These are phyloP conservation scores for Myodes glareolus DNA, from an alignment of 2,113 vertebrate genomes.

Conservation along the genomic window DNA sequence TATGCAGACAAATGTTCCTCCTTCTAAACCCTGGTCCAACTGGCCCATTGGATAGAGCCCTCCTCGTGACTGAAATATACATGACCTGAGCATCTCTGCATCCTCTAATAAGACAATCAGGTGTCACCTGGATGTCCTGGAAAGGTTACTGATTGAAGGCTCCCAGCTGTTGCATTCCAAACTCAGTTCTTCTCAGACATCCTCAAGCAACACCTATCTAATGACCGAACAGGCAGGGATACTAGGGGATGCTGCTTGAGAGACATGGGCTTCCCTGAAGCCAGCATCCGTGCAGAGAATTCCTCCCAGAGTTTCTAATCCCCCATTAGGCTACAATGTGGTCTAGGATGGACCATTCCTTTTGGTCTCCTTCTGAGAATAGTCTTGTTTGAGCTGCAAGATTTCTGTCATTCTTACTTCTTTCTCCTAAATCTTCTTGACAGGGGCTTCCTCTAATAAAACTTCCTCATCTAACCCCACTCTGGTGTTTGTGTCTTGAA, in stretches of 20 bases:
- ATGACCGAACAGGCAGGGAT: neutral
- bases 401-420: neutral
- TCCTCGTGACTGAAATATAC: neutral
- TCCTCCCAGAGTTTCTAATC: rapidly evolving
- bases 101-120: neutral
- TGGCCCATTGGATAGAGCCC: neutral
- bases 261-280: rapidly evolving
- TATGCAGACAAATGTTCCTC: neutral
- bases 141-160: neutral
- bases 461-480: neutral
- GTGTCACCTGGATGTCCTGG: neutral
- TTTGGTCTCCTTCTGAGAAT: neutral
- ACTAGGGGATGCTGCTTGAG: neutral
- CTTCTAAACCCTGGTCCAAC: neutral
- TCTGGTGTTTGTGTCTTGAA: neutral
- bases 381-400: neutral
- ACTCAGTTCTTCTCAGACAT: neutral
- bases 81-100: neutral
- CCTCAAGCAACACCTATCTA: neutral
- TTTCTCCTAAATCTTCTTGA: neutral
- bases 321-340: rapidly evolving
- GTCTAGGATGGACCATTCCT: too few relatives aligned
- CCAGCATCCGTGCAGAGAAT: neutral
- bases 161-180: neutral
- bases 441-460: neutral